Evolutionary conservation across 2,888 invertebrate species (phyloP).

Genomic region (Geotrupes spiniger): DNA sequence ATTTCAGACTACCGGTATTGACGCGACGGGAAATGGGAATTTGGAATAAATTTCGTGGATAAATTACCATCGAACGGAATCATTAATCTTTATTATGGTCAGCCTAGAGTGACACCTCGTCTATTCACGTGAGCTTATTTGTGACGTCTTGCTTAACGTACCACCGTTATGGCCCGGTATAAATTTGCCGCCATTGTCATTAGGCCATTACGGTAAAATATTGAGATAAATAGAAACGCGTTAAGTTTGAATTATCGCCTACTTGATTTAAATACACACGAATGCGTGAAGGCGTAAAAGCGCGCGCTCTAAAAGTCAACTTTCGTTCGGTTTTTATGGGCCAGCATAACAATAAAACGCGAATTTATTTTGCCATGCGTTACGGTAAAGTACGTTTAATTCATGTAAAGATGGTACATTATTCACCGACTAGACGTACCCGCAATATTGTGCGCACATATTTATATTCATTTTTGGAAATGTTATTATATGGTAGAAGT

Average conservation of each 20-base stretch:
- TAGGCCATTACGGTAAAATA: background rate
- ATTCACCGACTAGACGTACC: no score
- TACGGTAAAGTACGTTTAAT: background rate
- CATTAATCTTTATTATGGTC: conserved; percentile 28
- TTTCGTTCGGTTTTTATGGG: conserved; percentile 5
- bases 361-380: background rate
- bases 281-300: conserved; percentile 2
- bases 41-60: no score
- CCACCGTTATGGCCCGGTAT: background rate
- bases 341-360: conserved; percentile 2
- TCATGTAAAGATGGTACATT: background rate
- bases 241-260: conserved; percentile 4
- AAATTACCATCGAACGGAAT: conserved; percentile 16
- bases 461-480: no score
- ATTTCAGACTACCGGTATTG: no score
- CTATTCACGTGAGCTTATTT: conserved; percentile 15
- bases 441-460: no score
- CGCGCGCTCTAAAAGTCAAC: background rate
- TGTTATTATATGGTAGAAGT: no score
- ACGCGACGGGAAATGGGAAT: no score
- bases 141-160: conserved; percentile 6
- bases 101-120: conserved; percentile 11
- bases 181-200: background rate
- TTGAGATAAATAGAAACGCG: background rate
- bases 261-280: conserved; percentile 1